Evolutionary conservation across 2,888 invertebrate species (phyloP), one percentile per base, ranked within the genome.

Genomic region (Alviniconcha strummeri): DNA sequence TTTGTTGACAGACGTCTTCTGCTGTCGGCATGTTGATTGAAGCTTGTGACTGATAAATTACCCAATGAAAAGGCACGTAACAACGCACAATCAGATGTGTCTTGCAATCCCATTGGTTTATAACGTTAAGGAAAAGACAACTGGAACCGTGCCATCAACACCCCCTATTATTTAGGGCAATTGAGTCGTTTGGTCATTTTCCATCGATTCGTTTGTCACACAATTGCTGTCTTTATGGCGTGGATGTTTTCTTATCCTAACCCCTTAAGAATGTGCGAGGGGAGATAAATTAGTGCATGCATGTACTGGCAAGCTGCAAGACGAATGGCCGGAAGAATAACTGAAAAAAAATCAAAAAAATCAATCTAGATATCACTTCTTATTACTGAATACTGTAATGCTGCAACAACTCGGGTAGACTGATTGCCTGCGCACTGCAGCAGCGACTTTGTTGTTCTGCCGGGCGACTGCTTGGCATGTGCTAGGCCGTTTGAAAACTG

Each of bases 1-100:
- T 82, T 82, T 82, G 82, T 82, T 82, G 82, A 82, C 82, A 77
- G 77, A 82, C 64, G 77, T 77, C 77, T 67, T 54, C 5, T 55
- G 54, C 56, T 5, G 77, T 75, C 82, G 19, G 82, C 82, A 82
- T 82, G 69, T 82, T 82, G 77, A 82, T 82, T 76, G 64, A 77
- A 76, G 54, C 82, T 76, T 82, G 76, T 77, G 64, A 82, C 82
- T 76, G 67, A 56, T 19, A 82, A 15, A 8, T n/a, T 19, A 69
- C 8, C 82, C 82, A 82, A 82, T 82, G 54, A 56, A 36, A 67
- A 57, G 17, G 52, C 67, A 3, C 67, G 9, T 67, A 71, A 82
- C 19, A 82, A 82, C 55, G 67, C 15, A 13, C 36, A 36, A 15
- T 5, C 7, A 17, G 6, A 69, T 69, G 78, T 15, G 9, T 64